Evolutionary conservation across 1,140 invertebrate genomes (phyloP), one percentile per base, ranked within the genome.

Genomic region (Schlechtendalia chinensis): DNA sequence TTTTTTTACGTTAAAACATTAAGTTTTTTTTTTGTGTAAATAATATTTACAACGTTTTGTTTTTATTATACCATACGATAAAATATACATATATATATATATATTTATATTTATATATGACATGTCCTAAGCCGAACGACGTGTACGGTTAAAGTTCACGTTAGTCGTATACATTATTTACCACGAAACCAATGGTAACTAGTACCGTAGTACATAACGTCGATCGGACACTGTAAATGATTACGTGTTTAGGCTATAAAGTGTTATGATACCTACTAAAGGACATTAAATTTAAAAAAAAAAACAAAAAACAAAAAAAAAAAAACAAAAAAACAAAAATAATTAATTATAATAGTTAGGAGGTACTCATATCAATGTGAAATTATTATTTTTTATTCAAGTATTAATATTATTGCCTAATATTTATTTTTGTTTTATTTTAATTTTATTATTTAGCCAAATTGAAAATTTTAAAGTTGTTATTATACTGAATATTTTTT

Each of bases 391-490:
- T 77, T 77, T 79, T 79, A 79, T 59, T 61, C 16, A n/a, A 63
- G 58, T 79, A 79, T 79, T 79, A 61, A 79, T 27, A 79, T 63
- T 79, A 79, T 61, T 50, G 75, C 45, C 22, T 63, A 79, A 79
- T 79, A 61, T 79, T 77, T 77, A 77, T 61, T 79, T 79, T 63
- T 63, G 56, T 79, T 79, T 79, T 61, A 61, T 79, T 79, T 63
- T 79, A 47, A 79, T 79, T 79, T 63, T 79, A 79, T 79, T 79
- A 79, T 79, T 79, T 79, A 79, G 75, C 75, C 75, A 79, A 79
- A 79, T 79, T 79, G 75, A 79, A 79, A 61, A 79, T 79, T 79
- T 79, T 79, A 79, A 79, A 79, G 75, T 79, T 79, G 75, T 79
- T 79, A 79, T 79, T 63, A 63, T 79, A 79, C 58, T 79, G 58